Percentiles rank a stretch among this genome's conserved stretches.
Evolutionary conservation across 2,888 invertebrate species (phyloP).

Genomic region (Lycia hirtaria): DNA sequence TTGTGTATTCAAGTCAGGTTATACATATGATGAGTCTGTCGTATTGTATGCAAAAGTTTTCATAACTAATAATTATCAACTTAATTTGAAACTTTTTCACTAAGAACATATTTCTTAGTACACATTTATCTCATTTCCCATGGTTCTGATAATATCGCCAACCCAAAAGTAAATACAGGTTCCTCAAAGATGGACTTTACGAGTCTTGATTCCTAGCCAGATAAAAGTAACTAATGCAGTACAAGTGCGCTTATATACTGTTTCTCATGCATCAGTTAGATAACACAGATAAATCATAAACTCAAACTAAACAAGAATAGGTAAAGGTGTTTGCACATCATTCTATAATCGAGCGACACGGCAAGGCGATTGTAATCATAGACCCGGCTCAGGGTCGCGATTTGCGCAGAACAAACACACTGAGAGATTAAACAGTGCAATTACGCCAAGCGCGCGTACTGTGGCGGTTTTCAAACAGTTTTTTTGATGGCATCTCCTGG

Average conservation of each 20-base stretch:
- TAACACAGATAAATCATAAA: slow-evolving; percentile 18
- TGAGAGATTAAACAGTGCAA: slow-evolving; percentile 52
- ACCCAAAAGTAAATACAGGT: not conserved
- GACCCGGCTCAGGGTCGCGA: slow-evolving; percentile 44
- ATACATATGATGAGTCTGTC: not conserved
- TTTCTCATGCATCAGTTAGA: slow-evolving; percentile 31
- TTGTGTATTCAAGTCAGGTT: slow-evolving; percentile 9
- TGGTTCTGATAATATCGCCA: not conserved
- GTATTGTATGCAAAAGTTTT: not conserved
- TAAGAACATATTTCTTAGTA: too few species aligned
- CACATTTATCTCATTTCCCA: too few species aligned
- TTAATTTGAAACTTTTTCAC: too few species aligned
- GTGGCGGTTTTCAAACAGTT: slow-evolving; percentile 45
- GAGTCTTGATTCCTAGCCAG: not conserved
- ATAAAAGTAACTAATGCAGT: not conserved
- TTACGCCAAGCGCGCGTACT: slow-evolving; percentile 45
- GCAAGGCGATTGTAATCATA: slow-evolving; percentile 37
- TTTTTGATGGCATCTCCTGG: slow-evolving; percentile 44
- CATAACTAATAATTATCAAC: not conserved
- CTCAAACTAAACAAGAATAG: slow-evolving; percentile 13
- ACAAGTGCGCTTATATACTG: slow-evolving; percentile 5
- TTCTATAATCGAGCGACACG: slow-evolving; percentile 36
- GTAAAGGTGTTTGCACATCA: slow-evolving; percentile 28
- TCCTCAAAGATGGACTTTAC: not conserved
- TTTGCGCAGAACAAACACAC: slow-evolving; percentile 55